Evolutionary conservation across 2,113 vertebrate genomes (phyloP), one percentile per base, ranked within the genome.

Genomic region (Scortum barcoo): DNA sequence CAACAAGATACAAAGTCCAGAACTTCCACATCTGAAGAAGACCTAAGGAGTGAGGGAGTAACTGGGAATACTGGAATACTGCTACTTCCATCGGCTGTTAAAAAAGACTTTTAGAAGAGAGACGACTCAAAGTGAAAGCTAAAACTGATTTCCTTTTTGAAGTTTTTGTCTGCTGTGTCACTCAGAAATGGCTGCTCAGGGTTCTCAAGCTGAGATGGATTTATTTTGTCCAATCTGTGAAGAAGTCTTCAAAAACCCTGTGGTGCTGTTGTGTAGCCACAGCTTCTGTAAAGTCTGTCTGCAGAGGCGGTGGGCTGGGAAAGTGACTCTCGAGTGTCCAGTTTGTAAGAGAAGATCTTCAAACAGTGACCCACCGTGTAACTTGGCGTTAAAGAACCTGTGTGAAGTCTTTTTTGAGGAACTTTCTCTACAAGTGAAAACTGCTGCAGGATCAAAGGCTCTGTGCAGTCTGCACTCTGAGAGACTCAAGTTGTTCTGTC

Each of bases 251-350:
- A 46, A 2, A 46, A 10, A 20, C 19, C 66, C 66, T 22, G 66
- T 51, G 3, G n/a, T 72, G n/a, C 44, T 76, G 19, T 26, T 30
- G 4, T 80, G 73, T 17, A 66, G 46, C 76, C 75, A 80, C 78
- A 56, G 53, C 28, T 68, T 80, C 60, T 82, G 42, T 40, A 48
- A 53, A 53, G 79, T 24, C 33, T 60, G 54, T 54, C 19, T 72
- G 66, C 48, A 50, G 80, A 30, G 26, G 40, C 56, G 76, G 67
- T 84, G 76, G 73, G 10, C 7, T 3, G 50, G 40, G 22, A 54
- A 16, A 16, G 7, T 1, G 4, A 16, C 26, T 2, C 12, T 5
- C 0, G 22, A 54, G 50, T 70, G 68, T 70, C 68, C 68, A 19
- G 7, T 70, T 2, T 70, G 68, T 54, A 40, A 10, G 22, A 53